These are phyloP conservation scores for Calosoma granatense DNA, from an alignment of 1,140 invertebrate species.

Conservation along the genomic window DNA sequence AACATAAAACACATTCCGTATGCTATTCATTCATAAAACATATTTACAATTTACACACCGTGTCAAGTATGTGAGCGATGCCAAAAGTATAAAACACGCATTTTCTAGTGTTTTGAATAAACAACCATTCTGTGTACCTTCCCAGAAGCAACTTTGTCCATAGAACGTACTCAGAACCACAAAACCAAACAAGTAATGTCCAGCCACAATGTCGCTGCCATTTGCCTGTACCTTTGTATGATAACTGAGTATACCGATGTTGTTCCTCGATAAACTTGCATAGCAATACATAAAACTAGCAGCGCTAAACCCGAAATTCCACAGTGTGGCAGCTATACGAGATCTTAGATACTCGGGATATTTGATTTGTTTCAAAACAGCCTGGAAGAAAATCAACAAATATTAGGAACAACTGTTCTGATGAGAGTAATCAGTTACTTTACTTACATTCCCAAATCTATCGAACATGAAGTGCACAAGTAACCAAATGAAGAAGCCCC, in stretches of 20 bases:
- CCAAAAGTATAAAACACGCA: not conserved
- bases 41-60: not conserved
- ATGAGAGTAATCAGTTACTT: not conserved
- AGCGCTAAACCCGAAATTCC: not conserved
- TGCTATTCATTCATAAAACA: not conserved
- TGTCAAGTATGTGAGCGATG: not conserved
- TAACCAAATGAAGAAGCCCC: not conserved
- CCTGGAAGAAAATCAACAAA: not conserved
- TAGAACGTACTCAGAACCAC: not conserved
- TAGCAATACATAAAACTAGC: not conserved
- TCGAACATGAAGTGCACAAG: not conserved
- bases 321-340: not conserved
- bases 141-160: not conserved
- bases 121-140: not conserved
- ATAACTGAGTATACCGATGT: not conserved
- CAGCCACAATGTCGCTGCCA: not conserved
- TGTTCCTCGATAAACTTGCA: not conserved
- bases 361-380: not conserved
- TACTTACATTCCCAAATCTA: slow-evolving; percentile 2
- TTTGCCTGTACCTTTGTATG: not conserved
- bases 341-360: not conserved
- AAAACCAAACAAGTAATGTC: not conserved
- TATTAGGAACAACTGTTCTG: not conserved
- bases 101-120: not conserved
- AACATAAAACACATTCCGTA: not conserved